Percentiles rank a stretch among this genome's conserved stretches.
phyloP scores from a whole-genome alignment of 2,113 vertebrate species.

The Arothron firmamentum region DNA sequence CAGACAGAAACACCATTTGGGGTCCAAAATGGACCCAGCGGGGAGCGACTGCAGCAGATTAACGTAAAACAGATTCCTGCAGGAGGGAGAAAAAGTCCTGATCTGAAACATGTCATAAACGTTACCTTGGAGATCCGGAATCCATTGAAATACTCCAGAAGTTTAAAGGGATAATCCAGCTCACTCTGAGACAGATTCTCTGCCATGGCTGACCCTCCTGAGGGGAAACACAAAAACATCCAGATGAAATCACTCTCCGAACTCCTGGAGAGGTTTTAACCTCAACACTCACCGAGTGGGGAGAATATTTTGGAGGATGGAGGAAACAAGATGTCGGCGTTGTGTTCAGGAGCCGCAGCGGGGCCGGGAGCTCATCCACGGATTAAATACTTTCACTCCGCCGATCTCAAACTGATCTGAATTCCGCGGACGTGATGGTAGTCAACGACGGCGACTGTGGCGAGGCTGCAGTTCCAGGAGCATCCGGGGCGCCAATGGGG shows the following conservation, averaged over 20 bases:
- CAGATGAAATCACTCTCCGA: too few relatives aligned
- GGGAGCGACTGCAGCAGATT: too few relatives aligned
- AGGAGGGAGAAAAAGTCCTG: too few relatives aligned
- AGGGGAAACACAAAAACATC: too few relatives aligned
- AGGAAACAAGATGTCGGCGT: constrained; percentile 38
- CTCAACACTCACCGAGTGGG: too few relatives aligned
- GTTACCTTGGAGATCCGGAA: constrained; percentile 75
- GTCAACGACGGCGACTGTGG: neutral
- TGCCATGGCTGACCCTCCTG: constrained; percentile 55
- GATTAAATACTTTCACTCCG: neutral
- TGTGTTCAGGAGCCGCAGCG: neutral
- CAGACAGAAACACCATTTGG: too few relatives aligned
- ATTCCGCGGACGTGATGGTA: neutral
- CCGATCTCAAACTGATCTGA: neutral
- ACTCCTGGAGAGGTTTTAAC: too few relatives aligned
- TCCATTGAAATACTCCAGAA: constrained; percentile 76
- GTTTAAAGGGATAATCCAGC: constrained; percentile 76
- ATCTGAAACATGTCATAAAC: neutral
- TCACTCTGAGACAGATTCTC: constrained; percentile 75
- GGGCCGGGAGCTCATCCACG: constrained; percentile 5
- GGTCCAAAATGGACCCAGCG: too few relatives aligned
- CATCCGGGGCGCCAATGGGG: constrained; percentile 8
- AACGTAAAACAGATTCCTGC: too few relatives aligned
- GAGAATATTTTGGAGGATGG: neutral
- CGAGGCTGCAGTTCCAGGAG: constrained; percentile 20